Conservation (phyloP, 2,888 invertebrate species). For the Caenorhabditis angaria region DNA sequence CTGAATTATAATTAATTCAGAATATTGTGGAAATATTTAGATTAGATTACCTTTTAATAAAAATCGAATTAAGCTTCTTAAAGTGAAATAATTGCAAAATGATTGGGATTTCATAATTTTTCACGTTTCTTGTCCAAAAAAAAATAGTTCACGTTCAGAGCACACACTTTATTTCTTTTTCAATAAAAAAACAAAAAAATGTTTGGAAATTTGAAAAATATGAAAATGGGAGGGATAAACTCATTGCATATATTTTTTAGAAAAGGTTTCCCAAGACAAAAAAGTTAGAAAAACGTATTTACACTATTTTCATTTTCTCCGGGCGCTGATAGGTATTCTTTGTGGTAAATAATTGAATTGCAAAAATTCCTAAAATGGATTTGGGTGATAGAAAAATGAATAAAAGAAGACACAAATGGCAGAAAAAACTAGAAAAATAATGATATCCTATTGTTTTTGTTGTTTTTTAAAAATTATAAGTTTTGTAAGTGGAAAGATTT, state of each 20-base stretch:
- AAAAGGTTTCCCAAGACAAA: background rate
- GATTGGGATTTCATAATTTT: background rate
- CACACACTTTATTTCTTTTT: conserved; percentile 1
- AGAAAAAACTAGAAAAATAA: background rate
- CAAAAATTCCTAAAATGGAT: conserved; percentile 2
- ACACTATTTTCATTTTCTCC: conserved; percentile 4
- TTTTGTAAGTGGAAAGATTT: background rate
- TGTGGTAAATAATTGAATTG: background rate
- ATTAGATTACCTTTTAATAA: background rate
- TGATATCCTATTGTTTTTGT: conserved; percentile 1
- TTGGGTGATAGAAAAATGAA: background rate
- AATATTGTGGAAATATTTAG: too few species aligned
- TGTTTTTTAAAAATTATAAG: background rate
- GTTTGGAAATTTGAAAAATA: background rate
- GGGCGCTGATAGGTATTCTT: conserved; percentile 1
- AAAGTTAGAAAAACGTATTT: background rate
- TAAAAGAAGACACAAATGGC: background rate
- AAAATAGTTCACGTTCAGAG: background rate
- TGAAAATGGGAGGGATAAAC: background rate
- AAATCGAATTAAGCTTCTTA: background rate
- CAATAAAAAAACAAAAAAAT: background rate
- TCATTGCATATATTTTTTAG: conserved; percentile 1
- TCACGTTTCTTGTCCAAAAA: background rate
- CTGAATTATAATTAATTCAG: too few species aligned
- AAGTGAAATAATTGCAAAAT: background rate